A percentile compares a stretch with the other conserved stretches of the same genome.
These are phyloP conservation scores for Noctua janthe DNA, from an alignment of 2,888 invertebrate genomes.

Conservation along the genomic window DNA sequence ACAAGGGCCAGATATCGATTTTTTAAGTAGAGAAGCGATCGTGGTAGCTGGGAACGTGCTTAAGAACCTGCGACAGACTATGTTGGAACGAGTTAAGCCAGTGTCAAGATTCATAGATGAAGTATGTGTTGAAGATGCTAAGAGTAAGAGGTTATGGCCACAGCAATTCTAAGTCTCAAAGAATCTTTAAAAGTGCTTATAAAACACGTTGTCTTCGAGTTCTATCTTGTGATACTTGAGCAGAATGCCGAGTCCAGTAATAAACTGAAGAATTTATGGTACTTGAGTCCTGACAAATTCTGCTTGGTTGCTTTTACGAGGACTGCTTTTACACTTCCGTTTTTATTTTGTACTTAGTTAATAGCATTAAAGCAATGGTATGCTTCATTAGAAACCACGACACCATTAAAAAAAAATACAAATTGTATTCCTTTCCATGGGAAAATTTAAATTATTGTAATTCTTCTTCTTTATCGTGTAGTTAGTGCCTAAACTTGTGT, in stretches of 20 bases:
- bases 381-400: background rate
- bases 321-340: constrained; percentile 20
- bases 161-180: constrained; percentile 23
- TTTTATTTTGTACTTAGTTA: constrained; percentile 27
- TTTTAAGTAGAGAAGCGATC: constrained; percentile 63
- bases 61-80: constrained; percentile 68
- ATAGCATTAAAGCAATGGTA: background rate
- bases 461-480: too few relatives aligned
- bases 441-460: background rate
- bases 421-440: background rate
- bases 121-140: constrained; percentile 53
- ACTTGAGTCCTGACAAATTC: constrained; percentile 45
- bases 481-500: too few relatives aligned
- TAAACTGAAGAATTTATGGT: constrained; percentile 55
- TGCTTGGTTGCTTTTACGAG: constrained; percentile 41
- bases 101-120: constrained; percentile 63
- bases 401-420: background rate
- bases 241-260: constrained; percentile 34
- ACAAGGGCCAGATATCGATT: constrained; percentile 68
- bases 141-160: constrained; percentile 43
- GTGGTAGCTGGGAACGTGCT: constrained; percentile 75
- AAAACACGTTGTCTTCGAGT: constrained; percentile 10
- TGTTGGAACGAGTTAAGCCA: constrained; percentile 68
- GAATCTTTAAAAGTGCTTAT: constrained; percentile 24
- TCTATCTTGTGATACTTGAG: constrained; percentile 40